phyloP scores from a whole-genome alignment of 2,797 vertebrate genomes.

The Helostoma temminkii region DNA sequence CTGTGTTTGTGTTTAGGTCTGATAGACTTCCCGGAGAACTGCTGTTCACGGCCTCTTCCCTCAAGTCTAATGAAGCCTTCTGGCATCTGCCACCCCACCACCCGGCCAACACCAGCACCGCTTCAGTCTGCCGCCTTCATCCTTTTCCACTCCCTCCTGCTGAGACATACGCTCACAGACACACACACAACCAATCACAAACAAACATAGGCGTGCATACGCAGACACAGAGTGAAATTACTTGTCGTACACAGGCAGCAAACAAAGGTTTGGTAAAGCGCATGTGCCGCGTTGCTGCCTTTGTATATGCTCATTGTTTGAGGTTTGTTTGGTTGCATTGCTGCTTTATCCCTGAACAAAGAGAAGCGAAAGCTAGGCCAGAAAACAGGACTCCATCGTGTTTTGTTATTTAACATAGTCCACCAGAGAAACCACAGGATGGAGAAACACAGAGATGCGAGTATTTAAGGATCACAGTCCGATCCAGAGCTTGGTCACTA shows the following conservation, averaged over 20 bases:
- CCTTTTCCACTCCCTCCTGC: constrained; percentile 53
- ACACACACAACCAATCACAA: constrained; percentile 43
- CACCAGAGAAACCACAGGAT: constrained; percentile 56
- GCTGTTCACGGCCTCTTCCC: constrained; percentile 69
- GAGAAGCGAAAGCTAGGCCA: constrained; percentile 60
- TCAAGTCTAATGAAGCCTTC: constrained; percentile 79
- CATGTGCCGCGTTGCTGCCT: constrained; percentile 64
- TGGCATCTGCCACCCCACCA: constrained; percentile 71
- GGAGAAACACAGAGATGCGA: constrained; percentile 44
- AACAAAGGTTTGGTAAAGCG: constrained; percentile 74
- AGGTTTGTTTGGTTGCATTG: constrained; percentile 69
- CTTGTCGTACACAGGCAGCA: constrained; percentile 66
- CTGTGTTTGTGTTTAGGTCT: constrained; percentile 80
- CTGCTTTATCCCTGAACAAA: constrained; percentile 78
- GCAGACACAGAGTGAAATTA: constrained; percentile 50
- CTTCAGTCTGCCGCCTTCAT: constrained; percentile 68
- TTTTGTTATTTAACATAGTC: constrained; percentile 54
- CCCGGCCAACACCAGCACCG: constrained; percentile 66
- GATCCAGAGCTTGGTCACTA: constrained; percentile 53
- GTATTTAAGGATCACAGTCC: constrained; percentile 70
- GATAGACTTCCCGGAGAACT: constrained; percentile 75
- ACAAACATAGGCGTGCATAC: constrained; percentile 49
- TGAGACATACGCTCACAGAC: constrained; percentile 57
- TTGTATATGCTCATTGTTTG: constrained; percentile 75
- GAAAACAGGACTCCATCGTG: constrained; percentile 52